phyloP scores from a whole-genome alignment of 37 sponge, comb jelly and placozoan genomes.

The Eunapius fragilis region DNA sequence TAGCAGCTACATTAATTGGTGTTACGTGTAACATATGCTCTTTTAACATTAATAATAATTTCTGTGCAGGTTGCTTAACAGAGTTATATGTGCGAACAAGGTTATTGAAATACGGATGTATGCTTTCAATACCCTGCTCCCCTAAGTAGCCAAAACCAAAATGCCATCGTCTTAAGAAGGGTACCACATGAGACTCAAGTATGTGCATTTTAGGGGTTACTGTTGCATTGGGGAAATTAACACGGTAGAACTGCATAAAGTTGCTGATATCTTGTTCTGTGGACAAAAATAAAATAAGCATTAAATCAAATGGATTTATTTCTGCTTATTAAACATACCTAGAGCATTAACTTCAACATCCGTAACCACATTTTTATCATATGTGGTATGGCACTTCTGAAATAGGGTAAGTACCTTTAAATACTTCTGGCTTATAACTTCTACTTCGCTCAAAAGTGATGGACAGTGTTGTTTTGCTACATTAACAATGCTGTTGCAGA shows the following conservation, averaged over 20 bases:
- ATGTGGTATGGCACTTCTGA: conserved; percentile 28
- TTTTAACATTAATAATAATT: no score
- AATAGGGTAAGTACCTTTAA: conserved; percentile 7
- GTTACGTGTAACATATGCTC: no score
- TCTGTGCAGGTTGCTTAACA: no score
- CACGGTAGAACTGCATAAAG: conserved; percentile 25
- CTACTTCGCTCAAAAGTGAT: background rate
- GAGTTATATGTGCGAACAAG: conserved; percentile 6
- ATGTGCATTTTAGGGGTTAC: conserved; percentile 43
- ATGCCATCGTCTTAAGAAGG: conserved; percentile 12
- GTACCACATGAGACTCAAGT: conserved; percentile 30
- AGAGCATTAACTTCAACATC: background rate
- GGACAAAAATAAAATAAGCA: background rate
- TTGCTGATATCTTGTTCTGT: conserved; percentile 5
- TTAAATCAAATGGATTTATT: background rate
- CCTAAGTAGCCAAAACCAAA: conserved; percentile 13
- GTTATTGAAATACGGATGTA: conserved; percentile 34
- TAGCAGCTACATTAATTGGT: no score
- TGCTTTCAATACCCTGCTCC: conserved; percentile 32
- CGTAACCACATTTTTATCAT: background rate
- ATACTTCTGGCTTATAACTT: background rate
- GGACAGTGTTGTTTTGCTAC: conserved; percentile 2
- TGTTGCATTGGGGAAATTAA: conserved; percentile 14
- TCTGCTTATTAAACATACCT: conserved; percentile 8
- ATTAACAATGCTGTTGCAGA: background rate